These are phyloP conservation scores for Thamnophis sirtalis DNA, from an alignment of 2,113 vertebrate species.

Conservation along the genomic window DNA sequence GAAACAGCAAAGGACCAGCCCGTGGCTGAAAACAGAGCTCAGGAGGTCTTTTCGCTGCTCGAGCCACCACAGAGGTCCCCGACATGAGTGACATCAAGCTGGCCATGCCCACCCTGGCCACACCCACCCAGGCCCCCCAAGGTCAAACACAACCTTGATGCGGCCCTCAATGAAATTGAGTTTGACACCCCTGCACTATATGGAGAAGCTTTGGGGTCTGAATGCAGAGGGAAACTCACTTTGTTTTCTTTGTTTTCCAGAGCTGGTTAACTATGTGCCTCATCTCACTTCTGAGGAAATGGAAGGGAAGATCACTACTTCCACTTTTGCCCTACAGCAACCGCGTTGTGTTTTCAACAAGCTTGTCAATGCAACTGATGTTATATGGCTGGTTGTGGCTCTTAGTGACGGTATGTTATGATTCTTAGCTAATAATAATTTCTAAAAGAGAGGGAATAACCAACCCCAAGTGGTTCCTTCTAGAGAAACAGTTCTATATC, in stretches of 20 bases:
- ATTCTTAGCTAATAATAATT: neutral
- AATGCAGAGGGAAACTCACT: neutral
- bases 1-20: too few relatives aligned
- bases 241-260: neutral
- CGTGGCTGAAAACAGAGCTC: too few relatives aligned
- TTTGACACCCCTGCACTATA: too few relatives aligned
- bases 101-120: too few relatives aligned
- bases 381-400: constrained; percentile 71
- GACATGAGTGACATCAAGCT: too few relatives aligned
- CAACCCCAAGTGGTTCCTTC: neutral
- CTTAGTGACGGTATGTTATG: neutral
- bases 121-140: too few relatives aligned
- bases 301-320: constrained; percentile 29
- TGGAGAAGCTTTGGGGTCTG: neutral
- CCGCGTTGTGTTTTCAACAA: constrained; percentile 51
- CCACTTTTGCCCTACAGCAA: constrained; percentile 66
- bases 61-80: too few relatives aligned
- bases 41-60: too few relatives aligned
- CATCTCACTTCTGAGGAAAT: fast-evolving
- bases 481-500: neutral
- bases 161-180: too few relatives aligned
- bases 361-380: fast-evolving
- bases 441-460: too few relatives aligned
- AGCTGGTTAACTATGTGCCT: fast-evolving
- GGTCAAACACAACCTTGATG: too few relatives aligned